Conservation (phyloP, 1,140 invertebrate genomes). For the Zaprionus ghesquierei region DNA sequence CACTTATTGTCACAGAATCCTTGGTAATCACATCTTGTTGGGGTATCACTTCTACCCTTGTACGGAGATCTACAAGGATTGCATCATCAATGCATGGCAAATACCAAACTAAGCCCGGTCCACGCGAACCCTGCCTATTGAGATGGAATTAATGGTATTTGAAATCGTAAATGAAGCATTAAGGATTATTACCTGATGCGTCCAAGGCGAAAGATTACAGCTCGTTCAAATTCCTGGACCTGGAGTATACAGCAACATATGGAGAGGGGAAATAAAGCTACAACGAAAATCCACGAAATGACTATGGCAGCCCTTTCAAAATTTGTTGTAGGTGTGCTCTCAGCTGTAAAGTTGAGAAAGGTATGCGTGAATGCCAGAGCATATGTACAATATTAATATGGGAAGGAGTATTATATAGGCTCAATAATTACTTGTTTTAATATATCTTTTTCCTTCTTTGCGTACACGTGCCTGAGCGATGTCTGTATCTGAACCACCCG, state of each 20-base stretch:
- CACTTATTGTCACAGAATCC: conserved; percentile 90
- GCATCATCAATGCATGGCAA: conserved; percentile 92
- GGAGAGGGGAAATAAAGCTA: conserved; percentile 91
- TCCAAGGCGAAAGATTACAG: conserved; percentile 93
- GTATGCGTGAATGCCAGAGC: background rate
- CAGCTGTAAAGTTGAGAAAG: conserved; percentile 21
- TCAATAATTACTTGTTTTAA: conserved; percentile 9
- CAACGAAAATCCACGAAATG: conserved; percentile 88
- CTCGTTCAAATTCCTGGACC: conserved; percentile 88
- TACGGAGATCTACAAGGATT: conserved; percentile 88
- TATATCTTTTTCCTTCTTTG: conserved; percentile 12
- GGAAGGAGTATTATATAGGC: no score
- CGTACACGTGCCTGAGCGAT: background rate
- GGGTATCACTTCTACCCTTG: conserved; percentile 89
- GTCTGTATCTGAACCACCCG: background rate
- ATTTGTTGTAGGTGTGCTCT: background rate
- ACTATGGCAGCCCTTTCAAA: conserved; percentile 89
- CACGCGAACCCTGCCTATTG: conserved; percentile 24
- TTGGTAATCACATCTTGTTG: conserved; percentile 88
- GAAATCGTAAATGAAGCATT: background rate
- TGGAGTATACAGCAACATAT: conserved; percentile 90
- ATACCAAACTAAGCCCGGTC: conserved; percentile 86
- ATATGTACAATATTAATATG: background rate
- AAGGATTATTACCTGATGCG: conserved; percentile 85
- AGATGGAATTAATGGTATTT: background rate